A percentile compares a stretch with the other conserved stretches of the same genome.
phyloP scores from a whole-genome alignment of 2,888 invertebrate species.

The Helobdella robusta region DNA sequence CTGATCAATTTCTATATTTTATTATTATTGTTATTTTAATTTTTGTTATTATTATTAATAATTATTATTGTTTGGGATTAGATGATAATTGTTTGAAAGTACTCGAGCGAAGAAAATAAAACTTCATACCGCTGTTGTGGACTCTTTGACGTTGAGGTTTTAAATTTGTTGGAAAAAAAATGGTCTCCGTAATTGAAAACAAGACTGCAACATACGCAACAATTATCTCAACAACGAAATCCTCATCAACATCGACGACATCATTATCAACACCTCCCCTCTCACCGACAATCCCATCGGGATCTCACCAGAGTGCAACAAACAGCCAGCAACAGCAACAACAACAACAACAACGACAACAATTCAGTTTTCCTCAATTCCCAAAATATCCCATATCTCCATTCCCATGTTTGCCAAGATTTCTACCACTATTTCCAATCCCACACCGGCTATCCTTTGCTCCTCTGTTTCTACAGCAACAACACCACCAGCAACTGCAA shows the following conservation, averaged over 20 bases:
- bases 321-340: neutral
- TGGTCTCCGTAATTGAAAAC: no score
- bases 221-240: neutral
- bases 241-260: neutral
- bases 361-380: neutral
- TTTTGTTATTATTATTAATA: no score
- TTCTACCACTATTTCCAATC: slow-evolving; percentile 13
- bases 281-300: neutral
- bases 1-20: no score
- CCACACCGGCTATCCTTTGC: neutral
- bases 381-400: slow-evolving; percentile 3
- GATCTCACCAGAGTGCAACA: neutral
- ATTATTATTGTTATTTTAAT: no score
- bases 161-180: no score
- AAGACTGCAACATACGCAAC: neutral
- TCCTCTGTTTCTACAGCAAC: slow-evolving; percentile 15
- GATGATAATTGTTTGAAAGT: no score
- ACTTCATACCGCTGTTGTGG: no score
- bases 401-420: slow-evolving; percentile 8
- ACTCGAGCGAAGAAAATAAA: no score
- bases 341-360: neutral
- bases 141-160: no score
- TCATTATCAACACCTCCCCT: neutral
- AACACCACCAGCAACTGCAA: neutral
- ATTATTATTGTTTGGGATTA: no score